Evolutionary conservation across 1,140 invertebrate genomes (phyloP), one percentile per base, ranked within the genome.

Genomic region (Drosophila mojavensis): DNA sequence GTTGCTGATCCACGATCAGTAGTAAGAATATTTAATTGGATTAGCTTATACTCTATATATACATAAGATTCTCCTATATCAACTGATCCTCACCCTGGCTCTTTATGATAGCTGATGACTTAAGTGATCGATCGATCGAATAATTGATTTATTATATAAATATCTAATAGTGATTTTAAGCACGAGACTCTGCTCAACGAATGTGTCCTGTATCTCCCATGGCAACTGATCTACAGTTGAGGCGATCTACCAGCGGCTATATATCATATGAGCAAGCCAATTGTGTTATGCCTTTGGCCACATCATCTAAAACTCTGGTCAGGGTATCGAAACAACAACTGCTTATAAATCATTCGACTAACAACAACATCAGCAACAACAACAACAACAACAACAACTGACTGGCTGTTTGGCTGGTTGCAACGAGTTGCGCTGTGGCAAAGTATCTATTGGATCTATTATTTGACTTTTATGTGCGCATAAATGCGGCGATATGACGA

Each of bases 401-500:
- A 0, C 41, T 48, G 43, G 43, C 51, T n/a, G 24, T n/a, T 13
- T 20, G 10, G 45, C 45, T 30, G 62, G 9, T 6, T 51, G 73
- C 68, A 75, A 75, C 62, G 64, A 53, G 62, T 69, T 64, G 79
- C 58, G 51, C 75, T 59, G 53, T 66, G 79, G 83, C 83, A 88
- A 86, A 79, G 85, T 89, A 84, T 89, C 84, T 89, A 84, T 89
- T 90, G 84, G 84, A 89, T 89, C 84, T 89, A 89, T 89, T 89
- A 89, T 89, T 89, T 89, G 88, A 89, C 84, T 89, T 89, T 90
- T 89, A 89, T 89, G 84, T 89, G 85, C 80, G 85, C 84, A 89
- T 89, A 89, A 89, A 90, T 89, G 84, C 85, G 84, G 69, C 80
- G 73, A 88, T 90, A 84, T 89, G 83, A 88, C 78, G 79, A 77